Evolutionary conservation across 1,140 invertebrate species (phyloP).

Genomic region (Pogonus chalceus): DNA sequence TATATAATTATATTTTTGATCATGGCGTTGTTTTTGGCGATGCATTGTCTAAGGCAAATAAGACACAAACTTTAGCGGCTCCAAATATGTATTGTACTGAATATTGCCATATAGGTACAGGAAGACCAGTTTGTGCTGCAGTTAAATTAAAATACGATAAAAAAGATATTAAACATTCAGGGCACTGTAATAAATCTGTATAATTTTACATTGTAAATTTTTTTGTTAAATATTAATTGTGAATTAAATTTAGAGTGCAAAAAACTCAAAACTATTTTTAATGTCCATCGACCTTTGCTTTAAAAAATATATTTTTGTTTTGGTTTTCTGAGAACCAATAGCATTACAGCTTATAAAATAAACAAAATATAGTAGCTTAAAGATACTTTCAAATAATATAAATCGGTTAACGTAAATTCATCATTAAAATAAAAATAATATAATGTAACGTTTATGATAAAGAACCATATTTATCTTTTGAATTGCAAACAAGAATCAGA

Average conservation of each 20-base stretch:
- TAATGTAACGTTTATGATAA: too few relatives aligned
- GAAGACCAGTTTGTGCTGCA: constrained; percentile 25
- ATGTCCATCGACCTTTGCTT: neutral
- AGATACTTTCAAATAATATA: too few relatives aligned
- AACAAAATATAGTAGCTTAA: too few relatives aligned
- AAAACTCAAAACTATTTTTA: neutral
- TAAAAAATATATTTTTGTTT: neutral
- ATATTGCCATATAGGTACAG: constrained; percentile 31
- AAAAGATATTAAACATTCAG: too few relatives aligned
- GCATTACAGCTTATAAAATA: too few relatives aligned
- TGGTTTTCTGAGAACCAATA: neutral
- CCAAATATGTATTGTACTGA: constrained; percentile 34
- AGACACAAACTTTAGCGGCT: constrained; percentile 27
- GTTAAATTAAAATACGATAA: constrained; percentile 20
- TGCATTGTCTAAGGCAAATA: constrained; percentile 19
- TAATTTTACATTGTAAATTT: too few relatives aligned
- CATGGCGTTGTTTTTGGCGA: constrained; percentile 19
- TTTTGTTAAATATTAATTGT: too few relatives aligned
- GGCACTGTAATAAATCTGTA: too few relatives aligned
- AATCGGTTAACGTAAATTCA: too few relatives aligned
- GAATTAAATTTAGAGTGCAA: neutral
- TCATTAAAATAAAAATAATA: too few relatives aligned
- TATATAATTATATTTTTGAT: constrained; percentile 19
- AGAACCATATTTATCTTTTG: too few relatives aligned
- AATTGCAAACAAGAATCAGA: too few relatives aligned